Evolutionary conservation across 2,888 invertebrate species (phyloP), one percentile per base, ranked within the genome.

Genomic region (Drosophila acutilabella): DNA sequence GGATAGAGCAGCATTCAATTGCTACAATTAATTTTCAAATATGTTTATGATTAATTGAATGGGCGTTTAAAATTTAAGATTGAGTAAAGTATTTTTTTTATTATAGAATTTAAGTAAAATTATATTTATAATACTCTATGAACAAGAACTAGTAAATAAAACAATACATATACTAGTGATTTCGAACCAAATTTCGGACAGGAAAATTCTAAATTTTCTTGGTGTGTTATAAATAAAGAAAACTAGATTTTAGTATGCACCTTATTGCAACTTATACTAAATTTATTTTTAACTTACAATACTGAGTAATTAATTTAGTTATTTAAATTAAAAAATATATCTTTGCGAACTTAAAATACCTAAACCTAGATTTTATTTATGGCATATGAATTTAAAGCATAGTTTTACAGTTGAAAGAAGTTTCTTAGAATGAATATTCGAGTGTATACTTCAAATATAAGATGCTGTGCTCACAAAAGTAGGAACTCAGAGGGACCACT

Each of bases 31-130:
- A 33, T 33, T 33, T 33, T 33, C 11, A 30, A 54, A 44, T 42
- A 33, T 33, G 10, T 54, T 10, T 54, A 20, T n/a, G 18, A 54
- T 54, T 54, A 33, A 54, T 42, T 44, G n/a, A 33, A 42, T 33
- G 30, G 30, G 5, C 42, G 26, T 14, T 41, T 2, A 16, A 8
- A 53, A 26, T 14, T 38, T 11, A 6, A 0, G 2, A 0, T n/a
- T 14, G 5, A 23, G 44, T 26, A 26, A 6, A 23, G 20, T 20
- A 11, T 16, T 40, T 41, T 23, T 14, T 18, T 42, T 16, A 18
- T 16, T 41, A 1, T 13, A 36, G 4, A 42, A 16, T 16, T 3
- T 8, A 18, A 42, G 36, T 30, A 13, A 36, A 36, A 13, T 13
- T 36, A 13, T 0, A 6, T 6, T 26, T 2, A 26, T 30, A 30